Base-by-base conservation (phyloP, 2,113 vertebrate species). In the Pseudorhombus dupliciocellatus region DNA sequence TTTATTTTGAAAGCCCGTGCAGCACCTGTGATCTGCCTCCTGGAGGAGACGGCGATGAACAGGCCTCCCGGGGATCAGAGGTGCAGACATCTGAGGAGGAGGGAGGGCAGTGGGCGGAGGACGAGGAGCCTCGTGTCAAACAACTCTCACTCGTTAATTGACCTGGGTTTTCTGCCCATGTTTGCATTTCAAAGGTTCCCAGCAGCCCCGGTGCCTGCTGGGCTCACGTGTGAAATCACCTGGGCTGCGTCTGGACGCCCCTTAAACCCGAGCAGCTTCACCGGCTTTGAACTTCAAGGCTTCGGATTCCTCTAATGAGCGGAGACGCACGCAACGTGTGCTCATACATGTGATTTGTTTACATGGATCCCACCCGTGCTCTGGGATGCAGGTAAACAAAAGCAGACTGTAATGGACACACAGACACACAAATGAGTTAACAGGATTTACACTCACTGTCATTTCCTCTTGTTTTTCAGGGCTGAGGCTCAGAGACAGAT, bases 151-250 rank as follows among this genome's bases (percentile, higher is more conserved):
- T 65, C 42, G 60, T 44, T 75, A 76, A 63, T 75, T 64, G 26
- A 56, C 66, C 25, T 69, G 20, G 51, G 70, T 69, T 56, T 62
- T 21, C 53, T 24, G 22, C 44, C 21, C n/a, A 16, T 12, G 67
- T 83, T 75, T 82, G 21, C 73, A 77, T 55, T 80, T 84, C 70
- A 82, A 82, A 53, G 70, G 7, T 40, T 30, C 30, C n/a, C 31
- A 52, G 63, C 30, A 11, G 30, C 26, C 16, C 14, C n/a, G 46
- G 76, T 51, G 52, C 51, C 22, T 58, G 14, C 7, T 24, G 22
- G n/a, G 22, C 21, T n/a, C n/a, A n/a, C n/a, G n/a, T 58, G n/a
- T 0, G 7, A 64, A 21, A 56, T 75, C 58, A 80, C 20, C 54
- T 61, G 58, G 50, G 14, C 5, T 44, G 22, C 68, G 74, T 31